These are phyloP conservation scores for Myotis pilosus DNA, from an alignment of 2,797 vertebrate species.

Conservation along the genomic window DNA sequence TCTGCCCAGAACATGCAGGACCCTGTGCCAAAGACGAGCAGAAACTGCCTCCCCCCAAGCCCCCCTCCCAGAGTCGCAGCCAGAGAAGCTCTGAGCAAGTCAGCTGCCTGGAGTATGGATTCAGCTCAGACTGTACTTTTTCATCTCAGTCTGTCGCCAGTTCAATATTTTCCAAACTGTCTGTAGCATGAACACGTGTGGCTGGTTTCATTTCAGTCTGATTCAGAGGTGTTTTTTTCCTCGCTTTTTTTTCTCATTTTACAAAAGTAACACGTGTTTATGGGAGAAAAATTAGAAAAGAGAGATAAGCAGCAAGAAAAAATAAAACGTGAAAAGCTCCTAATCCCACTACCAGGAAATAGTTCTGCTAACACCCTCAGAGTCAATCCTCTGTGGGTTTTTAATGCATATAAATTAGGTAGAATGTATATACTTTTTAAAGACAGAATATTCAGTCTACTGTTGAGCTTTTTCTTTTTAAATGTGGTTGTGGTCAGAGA, in stretches of 20 bases:
- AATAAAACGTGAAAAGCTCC: not conserved
- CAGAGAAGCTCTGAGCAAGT: accelerated
- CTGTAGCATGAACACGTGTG: not conserved
- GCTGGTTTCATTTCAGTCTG: not conserved
- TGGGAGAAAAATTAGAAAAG: conserved; percentile 57
- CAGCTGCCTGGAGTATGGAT: not conserved
- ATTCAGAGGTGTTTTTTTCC: not conserved
- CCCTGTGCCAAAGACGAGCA: not conserved
- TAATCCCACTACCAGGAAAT: not conserved
- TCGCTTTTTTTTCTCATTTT: conserved; percentile 11
- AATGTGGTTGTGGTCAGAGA: not conserved
- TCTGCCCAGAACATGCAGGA: not conserved
- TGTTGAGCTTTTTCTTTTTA: not conserved
- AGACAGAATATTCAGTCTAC: not conserved
- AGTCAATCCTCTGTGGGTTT: not conserved
- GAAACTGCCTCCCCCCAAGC: not conserved
- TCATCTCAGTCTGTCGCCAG: not conserved
- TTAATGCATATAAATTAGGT: conserved; percentile 66
- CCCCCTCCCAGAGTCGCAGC: not conserved
- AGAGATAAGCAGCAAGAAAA: conserved; percentile 30
- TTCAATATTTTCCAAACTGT: not conserved
- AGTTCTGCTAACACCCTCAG: not conserved
- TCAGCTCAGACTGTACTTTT: not conserved
- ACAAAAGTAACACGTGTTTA: conserved; percentile 44
- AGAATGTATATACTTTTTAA: conserved; percentile 10